These are phyloP conservation scores for Paramuricea clavata DNA, from an alignment of 92 coral and sea anemone genomes.

Conservation along the genomic window DNA sequence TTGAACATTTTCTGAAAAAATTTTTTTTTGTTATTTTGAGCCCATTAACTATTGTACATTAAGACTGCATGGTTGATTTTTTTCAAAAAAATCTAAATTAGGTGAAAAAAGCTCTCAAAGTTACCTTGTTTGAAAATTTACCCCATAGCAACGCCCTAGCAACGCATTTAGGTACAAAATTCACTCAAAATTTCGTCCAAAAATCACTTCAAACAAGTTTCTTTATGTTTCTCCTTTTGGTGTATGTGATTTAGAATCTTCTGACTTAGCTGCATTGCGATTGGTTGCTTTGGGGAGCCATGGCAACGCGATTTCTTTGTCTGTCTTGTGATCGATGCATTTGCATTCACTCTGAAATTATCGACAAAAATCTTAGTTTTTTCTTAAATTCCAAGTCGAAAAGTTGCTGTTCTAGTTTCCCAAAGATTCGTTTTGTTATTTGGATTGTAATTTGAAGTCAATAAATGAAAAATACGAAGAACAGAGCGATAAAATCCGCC, in stretches of 20 bases:
- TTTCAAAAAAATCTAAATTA: neutral
- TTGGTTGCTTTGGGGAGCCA: constrained; percentile 16
- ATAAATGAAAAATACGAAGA: neutral
- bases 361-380: neutral
- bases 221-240: neutral
- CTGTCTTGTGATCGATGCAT: neutral
- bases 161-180: constrained; percentile 16
- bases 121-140: neutral
- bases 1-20: neutral
- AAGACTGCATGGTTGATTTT: neutral
- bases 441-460: neutral
- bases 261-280: constrained; percentile 1
- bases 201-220: neutral
- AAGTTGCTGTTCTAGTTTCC: constrained; percentile 5
- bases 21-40: neutral
- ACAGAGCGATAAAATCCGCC: neutral
- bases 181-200: constrained; percentile 5
- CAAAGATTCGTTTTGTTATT: neutral
- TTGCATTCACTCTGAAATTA: neutral
- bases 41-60: neutral
- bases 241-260: neutral
- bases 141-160: constrained; percentile 2
- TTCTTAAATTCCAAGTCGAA: neutral
- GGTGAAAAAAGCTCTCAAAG: constrained; percentile 21
- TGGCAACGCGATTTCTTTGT: neutral